Evolutionary conservation across 2,113 vertebrate species (phyloP).

Genomic region (Indri indri): DNA sequence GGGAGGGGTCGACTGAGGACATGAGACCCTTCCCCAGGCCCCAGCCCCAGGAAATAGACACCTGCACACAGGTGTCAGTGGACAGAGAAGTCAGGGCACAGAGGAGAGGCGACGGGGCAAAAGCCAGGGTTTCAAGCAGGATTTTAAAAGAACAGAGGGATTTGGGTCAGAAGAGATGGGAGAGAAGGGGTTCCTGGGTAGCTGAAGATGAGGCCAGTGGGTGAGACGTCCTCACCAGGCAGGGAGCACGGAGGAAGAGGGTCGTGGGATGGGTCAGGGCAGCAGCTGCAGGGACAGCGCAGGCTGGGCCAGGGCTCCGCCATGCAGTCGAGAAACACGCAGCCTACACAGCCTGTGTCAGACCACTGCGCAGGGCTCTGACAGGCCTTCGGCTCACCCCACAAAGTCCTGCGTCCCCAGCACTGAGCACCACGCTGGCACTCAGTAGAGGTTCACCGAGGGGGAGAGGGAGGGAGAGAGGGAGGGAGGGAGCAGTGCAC

Average conservation of each 20-base stretch:
- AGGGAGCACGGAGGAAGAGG: neutral
- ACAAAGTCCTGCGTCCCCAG: neutral
- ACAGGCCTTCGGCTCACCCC: fast-evolving
- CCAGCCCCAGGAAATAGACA: neutral
- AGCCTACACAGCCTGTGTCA: fast-evolving
- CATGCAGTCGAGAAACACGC: neutral
- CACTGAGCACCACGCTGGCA: neutral
- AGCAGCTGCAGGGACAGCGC: neutral
- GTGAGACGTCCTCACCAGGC: neutral
- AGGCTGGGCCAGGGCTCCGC: neutral
- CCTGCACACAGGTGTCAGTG: neutral
- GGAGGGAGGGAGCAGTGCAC: fast-evolving
- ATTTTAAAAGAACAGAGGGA: neutral
- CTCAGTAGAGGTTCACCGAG: neutral
- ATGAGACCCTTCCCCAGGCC: neutral
- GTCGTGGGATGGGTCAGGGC: fast-evolving
- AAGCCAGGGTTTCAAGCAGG: neutral
- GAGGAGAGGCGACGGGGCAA: neutral
- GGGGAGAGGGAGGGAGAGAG: neutral
- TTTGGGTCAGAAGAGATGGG: neutral
- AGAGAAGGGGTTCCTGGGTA: neutral
- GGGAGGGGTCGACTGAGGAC: neutral
- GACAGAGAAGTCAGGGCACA: neutral
- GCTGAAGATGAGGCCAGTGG: neutral
- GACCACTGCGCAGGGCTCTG: neutral